Evolutionary conservation across 1,140 invertebrate species (phyloP), one percentile per base, ranked within the genome.

Genomic region (Diorhabda carinulata): DNA sequence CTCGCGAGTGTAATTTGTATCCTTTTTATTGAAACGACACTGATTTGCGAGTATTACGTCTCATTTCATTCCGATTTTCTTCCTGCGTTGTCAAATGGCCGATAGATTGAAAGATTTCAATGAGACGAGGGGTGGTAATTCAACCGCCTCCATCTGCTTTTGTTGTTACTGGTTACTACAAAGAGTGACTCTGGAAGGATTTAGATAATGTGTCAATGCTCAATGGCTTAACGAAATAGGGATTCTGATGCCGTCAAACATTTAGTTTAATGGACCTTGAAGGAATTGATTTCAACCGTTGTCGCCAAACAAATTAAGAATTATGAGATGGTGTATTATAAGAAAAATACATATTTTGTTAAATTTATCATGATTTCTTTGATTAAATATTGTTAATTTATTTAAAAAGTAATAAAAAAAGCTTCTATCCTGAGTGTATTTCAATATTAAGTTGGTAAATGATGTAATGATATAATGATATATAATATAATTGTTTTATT

Each of bases 31-130:
- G 6, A 6, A n/a, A 52, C 47, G 47, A 52, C 47, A 52, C 47
- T 52, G 47, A 6, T 8, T 42, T 40, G 52, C 43, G 64, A 52
- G 57, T 42, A 66, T 66, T 66, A 66, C 65, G 58, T 66, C 65
- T 60, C 65, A 60, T 66, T 66, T 60, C 65, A 60, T 66, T 60
- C 57, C 65, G 65, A 66, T 66, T 66, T 66, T 66, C 65, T 66
- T 66, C 41, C 57, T 43, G 65, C 45, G 65, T 44, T 41, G 60
- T 66, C 65, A 47, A 66, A 43, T 66, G 57, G 65, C 40, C 65
- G 65, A 44, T 43, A 66, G 65, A 66, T 66, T 66, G 59, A 47
- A 66, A 57, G 65, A 66, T 64, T 67, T 9, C 59, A 44, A 64
- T 57, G 63, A 52, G 47, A 44, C 52, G 56, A 62, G 58, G 68